A percentile compares a stretch with the other conserved stretches of the same genome.
These are phyloP conservation scores for Ctenoplectra terminalis DNA, from an alignment of 1,140 invertebrate species.

Conservation along the genomic window DNA sequence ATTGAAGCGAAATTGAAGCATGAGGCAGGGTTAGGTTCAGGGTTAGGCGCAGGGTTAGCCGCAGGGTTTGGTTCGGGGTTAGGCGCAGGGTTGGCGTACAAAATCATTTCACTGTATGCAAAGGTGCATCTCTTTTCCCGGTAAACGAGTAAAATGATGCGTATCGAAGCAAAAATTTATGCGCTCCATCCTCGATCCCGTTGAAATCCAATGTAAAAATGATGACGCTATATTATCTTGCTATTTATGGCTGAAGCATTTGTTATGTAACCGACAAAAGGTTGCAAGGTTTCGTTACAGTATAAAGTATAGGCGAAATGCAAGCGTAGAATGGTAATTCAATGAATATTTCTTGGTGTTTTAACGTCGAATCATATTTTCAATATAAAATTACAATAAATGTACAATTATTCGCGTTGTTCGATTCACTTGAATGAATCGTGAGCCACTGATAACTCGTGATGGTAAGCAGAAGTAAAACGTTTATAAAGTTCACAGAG, in stretches of 20 bases:
- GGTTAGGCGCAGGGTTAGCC: too few relatives aligned
- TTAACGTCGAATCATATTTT: too few relatives aligned
- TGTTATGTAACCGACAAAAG: not conserved
- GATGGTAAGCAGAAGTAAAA: too few relatives aligned
- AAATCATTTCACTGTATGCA: not conserved
- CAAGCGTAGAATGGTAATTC: not conserved
- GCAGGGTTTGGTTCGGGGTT: too few relatives aligned
- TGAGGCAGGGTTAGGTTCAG: too few relatives aligned
- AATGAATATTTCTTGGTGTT: not conserved
- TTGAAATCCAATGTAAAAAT: not conserved
- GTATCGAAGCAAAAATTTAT: constrained; percentile 22
- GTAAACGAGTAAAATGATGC: constrained; percentile 13
- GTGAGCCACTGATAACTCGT: too few relatives aligned
- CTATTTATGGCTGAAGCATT: not conserved
- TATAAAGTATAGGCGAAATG: not conserved
- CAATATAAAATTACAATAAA: too few relatives aligned
- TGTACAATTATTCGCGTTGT: too few relatives aligned
- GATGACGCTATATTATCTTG: not conserved
- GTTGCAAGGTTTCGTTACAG: not conserved
- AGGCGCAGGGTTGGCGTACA: too few relatives aligned
- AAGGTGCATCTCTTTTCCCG: constrained; percentile 5
- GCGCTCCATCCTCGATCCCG: not conserved
- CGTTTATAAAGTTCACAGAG: too few relatives aligned
- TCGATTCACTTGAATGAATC: too few relatives aligned
- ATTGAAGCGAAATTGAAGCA: too few relatives aligned